Evolutionary conservation across 1,140 invertebrate species (phyloP), one percentile per base, ranked within the genome.

Genomic region (Pseudobourletiella spinata): DNA sequence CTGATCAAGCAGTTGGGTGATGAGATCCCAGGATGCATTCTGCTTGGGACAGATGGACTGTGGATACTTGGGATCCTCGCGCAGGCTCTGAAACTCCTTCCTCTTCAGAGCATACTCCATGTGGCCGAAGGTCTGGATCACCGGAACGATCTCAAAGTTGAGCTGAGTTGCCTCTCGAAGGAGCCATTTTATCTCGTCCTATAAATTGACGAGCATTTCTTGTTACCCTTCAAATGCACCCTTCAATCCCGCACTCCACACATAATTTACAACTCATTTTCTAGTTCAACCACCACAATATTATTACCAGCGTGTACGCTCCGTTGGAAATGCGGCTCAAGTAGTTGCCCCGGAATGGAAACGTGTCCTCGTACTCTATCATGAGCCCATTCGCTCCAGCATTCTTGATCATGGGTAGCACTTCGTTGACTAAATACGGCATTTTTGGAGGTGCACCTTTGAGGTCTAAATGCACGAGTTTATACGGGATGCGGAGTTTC

Each of bases 371-470:
- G 63, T 79, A 81, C 60, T 81, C 79, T 4, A 81, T 64, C 0
- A 81, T 69, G 14, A 81, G 44, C 6, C 73, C 76, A 43, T 76
- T 84, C 15, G 78, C 80, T 18, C 82, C 79, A 63, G 90, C 74
- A 43, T 80, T 79, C 69, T 83, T 84, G 0, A 96, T 72, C 59
- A 90, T 75, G 2, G 84, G 83, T 52, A 96, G 80, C 56, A 85
- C 79, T 70, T 82, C 82, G 35, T 89, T 39, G n/a, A 39, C 32
- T 39, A 51, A 81, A 73, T 84, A 87, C 15, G 73, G 71, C 0
- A 89, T 70, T 68, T 82, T 85, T 0, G 88, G 87, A 2, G 91
- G 89, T 0, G 88, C 89, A 15, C 91, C 92, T 76, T 96, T 95
- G 2, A 95, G 77, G 77, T 95, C 92, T 1, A 96, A 75, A 75